phyloP scores from a whole-genome alignment of 2,888 invertebrate genomes.

The Omphaloscelis lunosa region DNA sequence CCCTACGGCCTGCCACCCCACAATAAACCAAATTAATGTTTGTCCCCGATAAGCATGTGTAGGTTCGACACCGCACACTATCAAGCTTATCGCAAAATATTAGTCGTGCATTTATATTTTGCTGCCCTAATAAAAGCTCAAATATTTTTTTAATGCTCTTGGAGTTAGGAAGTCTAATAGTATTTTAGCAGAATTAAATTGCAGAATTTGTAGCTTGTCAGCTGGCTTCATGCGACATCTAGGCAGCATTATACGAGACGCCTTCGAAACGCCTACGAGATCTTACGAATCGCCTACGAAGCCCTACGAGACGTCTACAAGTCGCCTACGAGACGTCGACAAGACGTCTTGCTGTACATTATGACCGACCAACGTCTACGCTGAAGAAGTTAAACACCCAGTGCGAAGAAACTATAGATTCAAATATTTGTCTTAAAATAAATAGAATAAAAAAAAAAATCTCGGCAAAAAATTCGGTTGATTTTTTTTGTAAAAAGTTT shows the following conservation, averaged over 20 bases:
- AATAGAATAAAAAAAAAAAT: too few species aligned
- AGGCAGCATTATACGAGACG: background rate
- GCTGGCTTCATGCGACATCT: background rate
- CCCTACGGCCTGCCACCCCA: slow-evolving; percentile 71
- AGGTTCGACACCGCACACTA: slow-evolving; percentile 67
- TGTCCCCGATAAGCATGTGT: slow-evolving; percentile 81
- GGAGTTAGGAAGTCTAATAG: background rate
- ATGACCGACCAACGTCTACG: background rate
- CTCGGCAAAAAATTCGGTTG: too few species aligned
- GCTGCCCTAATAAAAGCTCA: slow-evolving; percentile 23
- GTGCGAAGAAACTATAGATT: background rate
- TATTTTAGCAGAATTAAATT: slow-evolving; percentile 4
- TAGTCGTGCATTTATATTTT: slow-evolving; percentile 46
- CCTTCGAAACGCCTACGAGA: background rate
- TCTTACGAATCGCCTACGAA: background rate
- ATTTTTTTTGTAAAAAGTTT: too few species aligned
- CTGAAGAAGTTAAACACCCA: too few species aligned
- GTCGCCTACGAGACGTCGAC: background rate
- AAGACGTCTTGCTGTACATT: background rate
- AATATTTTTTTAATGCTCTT: slow-evolving; percentile 12
- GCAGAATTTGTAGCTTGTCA: background rate
- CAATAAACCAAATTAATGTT: slow-evolving; percentile 87
- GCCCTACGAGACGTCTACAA: background rate
- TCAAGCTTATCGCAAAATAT: slow-evolving; percentile 60
- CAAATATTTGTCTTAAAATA: background rate